Conservation (phyloP, 2,113 vertebrate species). For the Pelvicachromis taeniatus region DNA sequence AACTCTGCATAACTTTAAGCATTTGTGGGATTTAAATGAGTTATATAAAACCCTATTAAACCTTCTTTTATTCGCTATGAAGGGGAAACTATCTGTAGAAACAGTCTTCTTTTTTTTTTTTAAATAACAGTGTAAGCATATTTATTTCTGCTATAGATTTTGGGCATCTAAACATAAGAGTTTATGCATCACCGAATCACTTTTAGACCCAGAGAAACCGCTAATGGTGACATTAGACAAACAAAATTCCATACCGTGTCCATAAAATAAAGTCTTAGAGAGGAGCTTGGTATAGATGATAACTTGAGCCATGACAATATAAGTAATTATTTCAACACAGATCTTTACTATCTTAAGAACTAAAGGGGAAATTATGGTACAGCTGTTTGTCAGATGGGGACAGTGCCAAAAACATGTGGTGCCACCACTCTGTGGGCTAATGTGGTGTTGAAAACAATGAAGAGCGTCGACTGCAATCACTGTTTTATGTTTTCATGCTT, state of each 20-base stretch:
- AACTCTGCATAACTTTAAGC: neutral
- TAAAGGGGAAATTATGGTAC: neutral
- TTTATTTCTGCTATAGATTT: neutral
- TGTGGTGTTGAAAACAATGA: neutral
- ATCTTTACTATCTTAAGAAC: neutral
- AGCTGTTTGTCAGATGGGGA: neutral
- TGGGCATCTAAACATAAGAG: neutral
- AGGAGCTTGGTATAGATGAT: neutral
- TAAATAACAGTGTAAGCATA: too few species aligned
- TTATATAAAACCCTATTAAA: neutral
- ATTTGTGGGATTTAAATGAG: neutral
- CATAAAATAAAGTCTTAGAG: neutral
- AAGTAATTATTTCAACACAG: neutral
- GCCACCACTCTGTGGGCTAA: neutral
- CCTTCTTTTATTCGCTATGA: neutral
- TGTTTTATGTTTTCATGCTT: neutral
- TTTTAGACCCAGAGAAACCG: neutral
- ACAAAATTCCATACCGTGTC: neutral
- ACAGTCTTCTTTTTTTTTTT: too few species aligned
- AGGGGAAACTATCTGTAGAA: neutral
- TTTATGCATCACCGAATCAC: neutral
- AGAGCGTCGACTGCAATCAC: neutral
- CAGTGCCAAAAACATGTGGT: neutral
- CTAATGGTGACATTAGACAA: neutral
- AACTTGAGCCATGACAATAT: neutral